Conservation (phyloP, 2,113 vertebrate species). For the Nycticebus coucang region DNA sequence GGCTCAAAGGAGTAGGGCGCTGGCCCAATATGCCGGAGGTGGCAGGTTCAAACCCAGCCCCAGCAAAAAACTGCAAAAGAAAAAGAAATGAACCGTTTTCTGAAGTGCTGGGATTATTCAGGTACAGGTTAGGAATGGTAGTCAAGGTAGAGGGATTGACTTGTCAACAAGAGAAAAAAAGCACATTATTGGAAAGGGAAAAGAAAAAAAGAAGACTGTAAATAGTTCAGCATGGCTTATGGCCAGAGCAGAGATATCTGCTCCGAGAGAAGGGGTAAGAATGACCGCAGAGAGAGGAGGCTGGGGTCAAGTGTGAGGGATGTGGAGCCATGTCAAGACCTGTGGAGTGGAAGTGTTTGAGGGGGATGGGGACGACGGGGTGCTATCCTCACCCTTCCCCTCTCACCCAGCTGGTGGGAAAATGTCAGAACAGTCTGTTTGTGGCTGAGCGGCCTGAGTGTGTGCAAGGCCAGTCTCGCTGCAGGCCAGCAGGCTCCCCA, state of each 20-base stretch:
- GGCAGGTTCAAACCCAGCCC: no score
- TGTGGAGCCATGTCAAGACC: background rate
- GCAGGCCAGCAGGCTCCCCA: background rate
- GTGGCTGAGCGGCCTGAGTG: background rate
- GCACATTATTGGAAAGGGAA: background rate
- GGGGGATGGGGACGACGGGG: background rate
- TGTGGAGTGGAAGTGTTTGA: background rate
- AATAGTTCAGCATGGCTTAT: background rate
- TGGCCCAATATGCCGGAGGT: no score
- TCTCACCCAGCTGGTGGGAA: background rate
- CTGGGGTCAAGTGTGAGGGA: background rate
- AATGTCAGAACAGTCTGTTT: fast-evolving
- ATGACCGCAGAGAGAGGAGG: background rate
- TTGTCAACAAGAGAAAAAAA: background rate
- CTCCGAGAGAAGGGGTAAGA: background rate
- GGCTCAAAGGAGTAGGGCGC: no score
- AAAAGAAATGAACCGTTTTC: background rate
- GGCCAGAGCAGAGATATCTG: background rate
- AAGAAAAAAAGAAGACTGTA: background rate
- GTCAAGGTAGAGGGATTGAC: background rate
- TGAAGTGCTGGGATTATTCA: background rate
- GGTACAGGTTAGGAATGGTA: background rate
- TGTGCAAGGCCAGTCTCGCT: background rate
- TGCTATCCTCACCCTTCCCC: background rate
- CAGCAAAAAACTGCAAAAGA: no score